These are phyloP conservation scores for Noctua fimbriata DNA, from an alignment of 2,888 invertebrate genomes.

Conservation along the genomic window DNA sequence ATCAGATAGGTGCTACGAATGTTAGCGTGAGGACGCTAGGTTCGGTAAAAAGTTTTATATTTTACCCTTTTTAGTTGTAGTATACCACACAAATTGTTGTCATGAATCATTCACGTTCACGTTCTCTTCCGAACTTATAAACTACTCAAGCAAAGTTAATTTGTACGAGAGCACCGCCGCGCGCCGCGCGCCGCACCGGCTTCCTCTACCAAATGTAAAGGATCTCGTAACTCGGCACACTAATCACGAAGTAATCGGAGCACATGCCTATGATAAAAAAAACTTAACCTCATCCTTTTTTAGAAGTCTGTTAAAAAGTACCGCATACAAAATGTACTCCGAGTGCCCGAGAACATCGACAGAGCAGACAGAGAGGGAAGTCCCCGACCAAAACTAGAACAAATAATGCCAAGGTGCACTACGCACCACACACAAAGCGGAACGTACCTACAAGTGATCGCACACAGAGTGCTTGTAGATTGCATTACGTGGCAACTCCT, in stretches of 20 bases:
- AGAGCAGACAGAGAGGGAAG: not conserved
- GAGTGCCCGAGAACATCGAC: not conserved
- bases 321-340: not conserved
- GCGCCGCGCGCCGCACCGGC: not conserved
- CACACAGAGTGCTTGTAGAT: not conserved
- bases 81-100: not conserved
- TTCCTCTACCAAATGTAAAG: not conserved
- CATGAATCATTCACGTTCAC: not conserved
- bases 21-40: not conserved
- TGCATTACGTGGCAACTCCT: not conserved
- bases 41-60: not conserved
- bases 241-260: not conserved
- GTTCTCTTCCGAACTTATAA: not conserved
- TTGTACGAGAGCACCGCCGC: not conserved
- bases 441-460: not conserved
- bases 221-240: no score
- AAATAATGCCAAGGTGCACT: not conserved
- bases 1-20: not conserved
- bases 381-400: not conserved
- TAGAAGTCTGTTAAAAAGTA: not conserved
- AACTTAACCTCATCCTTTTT: not conserved
- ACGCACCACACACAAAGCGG: not conserved
- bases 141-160: not conserved
- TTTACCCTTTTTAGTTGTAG: not conserved
- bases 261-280: no score